Base-by-base conservation (phyloP, 2,113 vertebrate species). In the Merops nubicus region DNA sequence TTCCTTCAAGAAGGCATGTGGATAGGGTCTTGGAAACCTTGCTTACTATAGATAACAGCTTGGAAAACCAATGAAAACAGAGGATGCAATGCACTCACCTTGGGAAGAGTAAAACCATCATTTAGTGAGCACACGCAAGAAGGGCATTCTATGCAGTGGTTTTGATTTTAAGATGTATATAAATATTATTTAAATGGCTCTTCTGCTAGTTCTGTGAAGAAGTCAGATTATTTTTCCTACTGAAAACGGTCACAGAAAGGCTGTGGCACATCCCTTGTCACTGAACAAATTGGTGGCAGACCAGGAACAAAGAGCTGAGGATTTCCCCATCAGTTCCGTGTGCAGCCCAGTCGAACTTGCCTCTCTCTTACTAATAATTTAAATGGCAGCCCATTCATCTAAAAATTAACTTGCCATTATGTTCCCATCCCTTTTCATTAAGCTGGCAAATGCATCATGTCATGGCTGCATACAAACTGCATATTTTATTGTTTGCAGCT, bases 231-330 rank as follows among this genome's bases (percentile, higher is more conserved):
- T 83, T 85, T 48, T 72, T 64, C 62, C 48, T 14, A 25, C 33
- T 73, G 78, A 53, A 92, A 87, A 38, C 33, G 48, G 17, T 38
- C 25, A 65, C 0, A 8, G 65, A 36, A 74, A 85, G 63, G 50
- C 51, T 60, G 31, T 54, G 65, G 50, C 8, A 8, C 45, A 57
- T 45, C 62, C 15, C 16, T 59, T 65, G 36, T 76, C 75, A 67
- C 43, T 1, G 2, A 53, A 13, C 0, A 3, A 19, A 74, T 16
- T 0, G 0, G 25, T 43, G 25, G 45, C 5, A 2, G 33, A 60
- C 22, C 20, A 38, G 54, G 34, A 80, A 60, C 31, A 67, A 85
- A 88, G 63, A 86, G 15, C 42, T 50, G 47, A 74, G 42, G 34
- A 48, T 91, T 59, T 23, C 8, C 9, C 4, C 0, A 0, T 42